Percentiles rank a stretch among this genome's conserved stretches.
These are phyloP conservation scores for Morone chrysops DNA, from an alignment of 2,113 vertebrate genomes.

Conservation along the genomic window DNA sequence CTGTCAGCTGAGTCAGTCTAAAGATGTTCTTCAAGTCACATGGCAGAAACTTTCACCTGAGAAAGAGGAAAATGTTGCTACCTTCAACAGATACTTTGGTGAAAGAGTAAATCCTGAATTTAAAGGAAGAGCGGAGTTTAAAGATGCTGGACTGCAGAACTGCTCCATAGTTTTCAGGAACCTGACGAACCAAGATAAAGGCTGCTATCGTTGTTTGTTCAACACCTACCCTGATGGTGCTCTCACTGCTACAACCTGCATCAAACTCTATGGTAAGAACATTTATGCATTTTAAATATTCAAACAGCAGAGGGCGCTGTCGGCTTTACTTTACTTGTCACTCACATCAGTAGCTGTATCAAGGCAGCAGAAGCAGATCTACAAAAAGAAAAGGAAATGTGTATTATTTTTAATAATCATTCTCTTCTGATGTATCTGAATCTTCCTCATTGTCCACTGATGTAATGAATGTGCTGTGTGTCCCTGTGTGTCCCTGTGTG, in stretches of 20 bases:
- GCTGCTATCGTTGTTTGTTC: conserved; percentile 64
- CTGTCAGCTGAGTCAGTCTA: conserved; percentile 37
- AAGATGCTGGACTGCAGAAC: background rate
- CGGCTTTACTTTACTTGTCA: too few relatives aligned
- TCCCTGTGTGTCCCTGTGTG: too few relatives aligned
- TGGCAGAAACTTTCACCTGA: conserved; percentile 50
- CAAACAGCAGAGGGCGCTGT: too few relatives aligned
- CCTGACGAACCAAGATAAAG: conserved; percentile 45
- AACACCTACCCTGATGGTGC: conserved; percentile 34
- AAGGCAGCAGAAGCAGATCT: too few relatives aligned
- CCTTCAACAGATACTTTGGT: background rate
- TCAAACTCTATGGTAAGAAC: conserved; percentile 26
- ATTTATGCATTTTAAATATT: too few relatives aligned
- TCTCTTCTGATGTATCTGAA: too few relatives aligned
- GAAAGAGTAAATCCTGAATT: background rate
- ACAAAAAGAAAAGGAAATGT: too few relatives aligned
- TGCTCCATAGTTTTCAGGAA: conserved; percentile 51
- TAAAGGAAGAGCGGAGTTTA: conserved; percentile 14
- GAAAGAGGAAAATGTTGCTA: background rate
- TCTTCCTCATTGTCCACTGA: too few relatives aligned
- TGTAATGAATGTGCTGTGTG: too few relatives aligned
- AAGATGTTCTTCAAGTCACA: conserved; percentile 47
- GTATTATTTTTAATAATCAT: too few relatives aligned
- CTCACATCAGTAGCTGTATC: too few relatives aligned
- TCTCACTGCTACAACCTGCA: conserved; percentile 20